Evolutionary conservation across 2,888 invertebrate species (phyloP), one percentile per base, ranked within the genome.

Genomic region (Patella ulyssiponensis): DNA sequence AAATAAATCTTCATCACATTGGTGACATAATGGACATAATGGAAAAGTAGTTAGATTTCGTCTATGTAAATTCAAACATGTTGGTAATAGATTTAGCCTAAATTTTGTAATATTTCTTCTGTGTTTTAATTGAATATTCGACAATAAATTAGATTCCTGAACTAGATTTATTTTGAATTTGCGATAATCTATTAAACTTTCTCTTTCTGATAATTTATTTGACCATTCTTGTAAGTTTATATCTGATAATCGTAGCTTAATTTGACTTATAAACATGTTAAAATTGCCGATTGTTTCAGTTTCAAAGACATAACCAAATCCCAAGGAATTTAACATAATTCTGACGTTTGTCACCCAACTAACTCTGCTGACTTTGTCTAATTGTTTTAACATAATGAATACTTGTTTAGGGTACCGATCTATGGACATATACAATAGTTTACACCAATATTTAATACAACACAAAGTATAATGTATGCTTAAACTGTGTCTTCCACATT

Each of bases 211-310:
- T 64, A 20, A 64, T 14, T 20, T 64, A 20, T n/a, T 1, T 9
- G 64, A 64, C 64, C 64, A 64, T n/a, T 64, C 20, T 64, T 64
- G 64, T 14, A 64, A 64, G n/a, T 64, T 14, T 64, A 64, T 64
- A 14, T 64, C 64, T 9, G 64, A 64, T 20, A 64, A 14, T 64
- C 64, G n/a, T 64, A 64, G n/a, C 23, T 64, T 64, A 64, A n/a
- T n/a, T n/a, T n/a, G n/a, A n/a, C n/a, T n/a, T n/a, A n/a, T n/a
- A n/a, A n/a, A 64, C 3, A 20, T 17, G 3, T 17, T 11, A n/a
- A 17, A n/a, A 64, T 20, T 64, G 20, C 64, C 23, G 4, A 64
- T 64, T n/a, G 7, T 17, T 17, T 64, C 17, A 17, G 20, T 17
- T 3, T 64, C 17, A 17, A 17, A 64, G 2, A 64, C 20, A 23